Percentiles rank a stretch among this genome's conserved stretches.
Conservation (phyloP, 2,113 vertebrate species). For the Sisor rabdophorus region DNA sequence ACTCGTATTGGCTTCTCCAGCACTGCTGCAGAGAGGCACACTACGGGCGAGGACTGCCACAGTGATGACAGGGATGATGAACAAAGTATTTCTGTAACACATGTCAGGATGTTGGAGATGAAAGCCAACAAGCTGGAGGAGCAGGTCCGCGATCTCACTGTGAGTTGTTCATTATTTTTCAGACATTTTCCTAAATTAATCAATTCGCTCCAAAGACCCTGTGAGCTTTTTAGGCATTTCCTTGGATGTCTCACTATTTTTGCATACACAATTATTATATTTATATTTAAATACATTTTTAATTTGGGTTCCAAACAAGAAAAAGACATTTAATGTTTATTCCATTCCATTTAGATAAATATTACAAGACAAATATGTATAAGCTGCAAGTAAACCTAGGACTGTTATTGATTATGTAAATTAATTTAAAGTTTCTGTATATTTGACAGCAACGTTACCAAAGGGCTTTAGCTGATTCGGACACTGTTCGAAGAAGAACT, state of each 20-base stretch:
- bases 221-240: neutral
- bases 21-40: conserved; percentile 76
- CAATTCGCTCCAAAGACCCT: neutral
- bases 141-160: conserved; percentile 77
- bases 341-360: neutral
- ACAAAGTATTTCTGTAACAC: conserved; percentile 62
- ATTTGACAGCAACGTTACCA: conserved; percentile 71
- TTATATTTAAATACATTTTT: too few species aligned
- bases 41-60: conserved; percentile 54
- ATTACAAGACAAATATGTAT: neutral
- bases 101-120: conserved; percentile 65
- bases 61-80: conserved; percentile 72
- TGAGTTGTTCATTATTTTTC: conserved; percentile 55
- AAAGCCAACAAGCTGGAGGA: conserved; percentile 76
- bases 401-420: neutral
- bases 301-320: too few species aligned
- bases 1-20: conserved; percentile 61
- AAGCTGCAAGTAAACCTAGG: neutral
- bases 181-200: neutral
- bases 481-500: conserved; percentile 75
- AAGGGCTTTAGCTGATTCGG: conserved; percentile 73
- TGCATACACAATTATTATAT: too few species aligned
- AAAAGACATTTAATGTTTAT: neutral
- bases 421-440: neutral
- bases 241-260: too few species aligned